Evolutionary conservation across 2,888 invertebrate species (phyloP).

Genomic region (Saturnia japonica): DNA sequence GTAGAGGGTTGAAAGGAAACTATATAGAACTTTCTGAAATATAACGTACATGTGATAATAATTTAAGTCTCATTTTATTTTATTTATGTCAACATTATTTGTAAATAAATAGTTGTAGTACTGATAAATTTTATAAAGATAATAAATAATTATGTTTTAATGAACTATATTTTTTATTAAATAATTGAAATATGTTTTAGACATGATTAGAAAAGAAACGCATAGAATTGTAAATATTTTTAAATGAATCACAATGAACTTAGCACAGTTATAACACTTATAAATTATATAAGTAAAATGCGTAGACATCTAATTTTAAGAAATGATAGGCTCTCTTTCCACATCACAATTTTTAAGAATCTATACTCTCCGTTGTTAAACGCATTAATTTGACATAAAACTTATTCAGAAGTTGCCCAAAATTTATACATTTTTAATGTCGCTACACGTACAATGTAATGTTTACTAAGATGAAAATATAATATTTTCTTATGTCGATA

Average conservation of each 20-base stretch:
- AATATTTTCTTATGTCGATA: background rate
- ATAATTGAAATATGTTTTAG: no score
- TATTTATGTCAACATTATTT: background rate
- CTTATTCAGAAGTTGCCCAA: background rate
- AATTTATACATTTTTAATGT: background rate
- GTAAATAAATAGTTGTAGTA: conserved; percentile 4
- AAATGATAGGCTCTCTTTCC: background rate
- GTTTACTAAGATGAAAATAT: background rate
- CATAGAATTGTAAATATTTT: background rate
- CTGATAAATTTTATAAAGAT: background rate
- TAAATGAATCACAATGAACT: background rate
- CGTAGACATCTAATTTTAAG: background rate
- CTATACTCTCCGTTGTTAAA: background rate
- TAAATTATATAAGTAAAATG: no score
- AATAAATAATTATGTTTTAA: conserved; percentile 1
- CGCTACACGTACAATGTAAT: background rate
- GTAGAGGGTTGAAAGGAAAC: background rate
- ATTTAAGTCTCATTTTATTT: conserved; percentile 2
- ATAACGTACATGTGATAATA: conserved; percentile 1
- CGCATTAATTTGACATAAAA: background rate
- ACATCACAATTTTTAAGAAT: no score
- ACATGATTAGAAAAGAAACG: background rate
- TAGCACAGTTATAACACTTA: background rate
- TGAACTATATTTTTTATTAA: background rate
- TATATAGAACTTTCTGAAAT: background rate